A percentile compares a stretch with the other conserved stretches of the same genome.
Conservation (phyloP, 2,113 vertebrate genomes). For the Ptilonorhynchus violaceus region DNA sequence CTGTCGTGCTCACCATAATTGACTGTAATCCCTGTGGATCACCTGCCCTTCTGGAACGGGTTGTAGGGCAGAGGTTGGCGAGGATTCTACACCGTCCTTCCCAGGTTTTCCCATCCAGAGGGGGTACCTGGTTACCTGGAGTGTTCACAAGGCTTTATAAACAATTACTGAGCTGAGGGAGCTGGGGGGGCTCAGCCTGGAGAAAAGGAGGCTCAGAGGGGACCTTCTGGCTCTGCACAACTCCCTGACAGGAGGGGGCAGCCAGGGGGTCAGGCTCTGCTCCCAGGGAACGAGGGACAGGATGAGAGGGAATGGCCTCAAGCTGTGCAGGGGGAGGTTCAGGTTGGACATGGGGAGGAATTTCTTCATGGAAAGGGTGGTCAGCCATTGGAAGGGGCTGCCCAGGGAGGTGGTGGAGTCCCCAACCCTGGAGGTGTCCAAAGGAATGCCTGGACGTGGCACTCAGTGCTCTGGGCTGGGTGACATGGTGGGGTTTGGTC, state of each 20-base stretch:
- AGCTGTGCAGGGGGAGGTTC: fast-evolving
- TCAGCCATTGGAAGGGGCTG: neutral
- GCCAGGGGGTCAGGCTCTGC: fast-evolving
- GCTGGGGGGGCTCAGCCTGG: neutral
- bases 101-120: neutral
- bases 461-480: neutral
- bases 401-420: neutral
- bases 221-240: neutral
- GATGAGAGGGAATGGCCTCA: fast-evolving
- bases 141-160: neutral
- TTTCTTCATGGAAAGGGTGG: neutral
- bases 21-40: neutral
- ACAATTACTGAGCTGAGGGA: neutral
- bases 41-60: fast-evolving
- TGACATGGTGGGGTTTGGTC: neutral
- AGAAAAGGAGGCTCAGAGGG: neutral
- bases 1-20: neutral
- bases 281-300: neutral
- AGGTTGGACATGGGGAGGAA: neutral
- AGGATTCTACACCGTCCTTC: neutral
- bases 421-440: neutral
- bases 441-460: fast-evolving
- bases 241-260: neutral
- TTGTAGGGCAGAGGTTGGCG: neutral
- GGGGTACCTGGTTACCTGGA: neutral